Percentiles rank a stretch among this genome's conserved stretches.
These are phyloP conservation scores for Capromys pilorides DNA, from an alignment of 2,797 vertebrate genomes.

Conservation along the genomic window DNA sequence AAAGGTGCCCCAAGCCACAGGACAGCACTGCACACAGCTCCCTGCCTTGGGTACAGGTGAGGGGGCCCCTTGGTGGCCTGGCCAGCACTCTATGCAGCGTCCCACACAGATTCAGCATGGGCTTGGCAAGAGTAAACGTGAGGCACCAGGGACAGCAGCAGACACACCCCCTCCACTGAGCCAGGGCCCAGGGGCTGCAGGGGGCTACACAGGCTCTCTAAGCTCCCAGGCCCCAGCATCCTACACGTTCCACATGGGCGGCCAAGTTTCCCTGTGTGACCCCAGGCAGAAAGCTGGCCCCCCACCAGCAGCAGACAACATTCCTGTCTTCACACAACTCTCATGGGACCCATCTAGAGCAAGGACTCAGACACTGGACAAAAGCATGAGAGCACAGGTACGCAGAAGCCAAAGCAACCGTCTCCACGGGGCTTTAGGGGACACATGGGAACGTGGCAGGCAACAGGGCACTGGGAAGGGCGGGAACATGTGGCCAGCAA, in stretches of 20 bases:
- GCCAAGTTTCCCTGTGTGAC: not conserved
- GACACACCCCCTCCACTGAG: not conserved
- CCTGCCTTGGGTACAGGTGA: not conserved
- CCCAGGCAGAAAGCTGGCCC: not conserved
- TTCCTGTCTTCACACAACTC: fast-evolving
- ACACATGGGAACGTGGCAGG: not conserved
- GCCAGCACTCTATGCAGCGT: not conserved
- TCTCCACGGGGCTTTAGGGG: not conserved
- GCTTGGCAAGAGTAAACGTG: fast-evolving
- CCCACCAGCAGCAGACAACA: not conserved
- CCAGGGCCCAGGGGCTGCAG: not conserved
- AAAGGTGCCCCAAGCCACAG: not conserved
- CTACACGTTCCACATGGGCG: not conserved
- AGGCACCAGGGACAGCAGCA: fast-evolving
- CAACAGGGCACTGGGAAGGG: not conserved
- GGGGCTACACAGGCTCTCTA: not conserved
- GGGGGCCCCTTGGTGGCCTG: not conserved
- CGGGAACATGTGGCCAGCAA: fast-evolving
- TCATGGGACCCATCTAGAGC: not conserved
- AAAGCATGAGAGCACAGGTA: not conserved
- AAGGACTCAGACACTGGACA: not conserved
- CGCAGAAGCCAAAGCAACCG: not conserved
- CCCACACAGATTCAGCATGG: not conserved
- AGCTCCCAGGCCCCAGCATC: not conserved
- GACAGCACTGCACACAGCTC: not conserved